Conservation (phyloP, 2,113 vertebrate genomes). For the Anas platyrhynchos region DNA sequence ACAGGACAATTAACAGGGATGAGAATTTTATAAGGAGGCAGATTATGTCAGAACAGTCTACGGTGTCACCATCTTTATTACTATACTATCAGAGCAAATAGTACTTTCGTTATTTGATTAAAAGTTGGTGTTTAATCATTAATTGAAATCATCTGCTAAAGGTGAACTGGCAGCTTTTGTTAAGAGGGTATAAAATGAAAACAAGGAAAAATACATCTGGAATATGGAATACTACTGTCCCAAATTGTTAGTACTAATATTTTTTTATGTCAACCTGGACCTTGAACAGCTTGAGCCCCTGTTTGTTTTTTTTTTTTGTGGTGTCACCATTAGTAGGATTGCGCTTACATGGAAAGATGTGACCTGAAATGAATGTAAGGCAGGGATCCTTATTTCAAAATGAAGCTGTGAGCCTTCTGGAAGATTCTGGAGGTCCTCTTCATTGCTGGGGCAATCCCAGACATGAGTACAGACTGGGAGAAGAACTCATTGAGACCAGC, state of each 20-base stretch:
- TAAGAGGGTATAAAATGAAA: neutral
- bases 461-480: too few species aligned
- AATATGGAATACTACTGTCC: neutral
- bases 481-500: too few species aligned
- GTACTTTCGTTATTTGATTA: neutral
- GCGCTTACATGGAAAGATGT: neutral
- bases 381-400: neutral
- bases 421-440: neutral
- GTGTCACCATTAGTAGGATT: neutral
- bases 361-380: neutral
- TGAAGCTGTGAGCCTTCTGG: neutral
- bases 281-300: neutral
- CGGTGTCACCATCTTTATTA: neutral
- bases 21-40: neutral
- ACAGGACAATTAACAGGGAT: neutral
- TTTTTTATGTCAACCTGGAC: neutral
- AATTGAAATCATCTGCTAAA: neutral
- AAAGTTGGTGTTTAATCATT: slow-evolving; percentile 10
- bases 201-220: neutral
- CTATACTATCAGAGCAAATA: neutral
- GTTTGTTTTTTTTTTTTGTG: neutral
- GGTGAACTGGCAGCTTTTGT: neutral
- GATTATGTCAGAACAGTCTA: neutral
- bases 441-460: too few species aligned
- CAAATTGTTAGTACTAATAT: neutral